phyloP scores from a whole-genome alignment of 2,113 vertebrate species.

The Galbula dea region DNA sequence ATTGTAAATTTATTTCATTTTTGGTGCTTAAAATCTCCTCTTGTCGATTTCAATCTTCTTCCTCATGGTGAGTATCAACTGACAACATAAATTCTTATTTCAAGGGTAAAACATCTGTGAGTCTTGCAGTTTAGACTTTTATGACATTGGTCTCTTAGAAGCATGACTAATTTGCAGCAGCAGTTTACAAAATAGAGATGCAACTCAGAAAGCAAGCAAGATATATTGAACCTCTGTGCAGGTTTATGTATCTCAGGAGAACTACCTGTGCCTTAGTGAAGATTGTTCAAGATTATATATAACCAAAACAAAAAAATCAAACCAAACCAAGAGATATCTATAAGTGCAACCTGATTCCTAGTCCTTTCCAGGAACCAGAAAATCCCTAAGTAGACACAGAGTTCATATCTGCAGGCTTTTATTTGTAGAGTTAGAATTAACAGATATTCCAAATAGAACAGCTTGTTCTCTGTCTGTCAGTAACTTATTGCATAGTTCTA shows the following conservation, averaged over 20 bases:
- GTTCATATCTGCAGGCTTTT: neutral
- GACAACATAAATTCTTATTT: neutral
- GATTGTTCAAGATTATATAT: neutral
- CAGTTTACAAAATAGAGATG: neutral
- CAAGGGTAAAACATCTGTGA: neutral
- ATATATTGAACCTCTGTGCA: fast-evolving
- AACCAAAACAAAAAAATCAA: neutral
- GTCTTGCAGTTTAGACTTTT: neutral
- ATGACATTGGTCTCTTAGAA: neutral
- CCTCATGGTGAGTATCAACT: neutral
- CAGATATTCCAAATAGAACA: neutral
- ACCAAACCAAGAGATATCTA: neutral
- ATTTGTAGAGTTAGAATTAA: neutral
- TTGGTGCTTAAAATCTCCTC: neutral
- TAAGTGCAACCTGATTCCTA: neutral
- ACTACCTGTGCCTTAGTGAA: neutral
- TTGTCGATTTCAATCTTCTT: neutral
- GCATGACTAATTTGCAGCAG: neutral
- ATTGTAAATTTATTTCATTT: neutral
- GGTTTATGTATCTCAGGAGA: neutral
- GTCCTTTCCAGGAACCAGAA: neutral
- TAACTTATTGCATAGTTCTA: neutral
- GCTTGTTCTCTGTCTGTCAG: neutral
- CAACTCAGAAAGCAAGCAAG: neutral
- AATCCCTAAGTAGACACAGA: neutral